These are phyloP conservation scores for Wasmannia auropunctata DNA, from an alignment of 1,140 invertebrate species.

Conservation along the genomic window DNA sequence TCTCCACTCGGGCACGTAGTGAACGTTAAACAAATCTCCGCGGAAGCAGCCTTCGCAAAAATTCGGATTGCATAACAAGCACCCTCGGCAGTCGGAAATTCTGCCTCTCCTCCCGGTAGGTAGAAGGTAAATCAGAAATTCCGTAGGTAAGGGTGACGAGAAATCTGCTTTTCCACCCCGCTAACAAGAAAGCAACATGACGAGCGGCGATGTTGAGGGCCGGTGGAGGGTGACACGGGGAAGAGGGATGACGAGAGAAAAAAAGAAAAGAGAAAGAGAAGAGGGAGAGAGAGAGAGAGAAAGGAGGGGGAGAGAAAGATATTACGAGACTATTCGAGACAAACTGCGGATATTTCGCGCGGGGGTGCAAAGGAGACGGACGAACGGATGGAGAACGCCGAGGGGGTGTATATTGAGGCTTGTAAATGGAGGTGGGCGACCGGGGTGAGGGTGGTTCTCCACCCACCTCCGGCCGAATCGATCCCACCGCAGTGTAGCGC, in stretches of 20 bases:
- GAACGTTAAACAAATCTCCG: conserved; percentile 19
- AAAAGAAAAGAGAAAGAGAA: conserved; percentile 25
- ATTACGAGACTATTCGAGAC: conserved; percentile 52
- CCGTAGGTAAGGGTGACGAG: conserved; percentile 28
- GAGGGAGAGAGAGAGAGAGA: conserved; percentile 28
- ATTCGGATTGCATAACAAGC: conserved; percentile 38
- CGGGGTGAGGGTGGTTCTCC: conserved; percentile 42
- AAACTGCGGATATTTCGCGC: conserved; percentile 76
- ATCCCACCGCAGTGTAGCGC: conserved; percentile 83
- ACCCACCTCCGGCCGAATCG: conserved; percentile 81
- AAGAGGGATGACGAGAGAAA: conserved; percentile 43
- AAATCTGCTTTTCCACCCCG: conserved; percentile 50
- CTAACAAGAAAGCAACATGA: conserved; percentile 53
- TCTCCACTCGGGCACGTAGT: conserved; percentile 15
- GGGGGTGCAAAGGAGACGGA: conserved; percentile 70
- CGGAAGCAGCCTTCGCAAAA: background rate
- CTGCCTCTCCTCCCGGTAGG: background rate
- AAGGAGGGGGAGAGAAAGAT: conserved; percentile 34
- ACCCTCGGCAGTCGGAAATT: conserved; percentile 2
- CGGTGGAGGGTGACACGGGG: background rate
- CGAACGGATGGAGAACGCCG: conserved; percentile 65
- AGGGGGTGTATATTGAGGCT: conserved; percentile 81
- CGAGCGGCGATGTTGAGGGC: conserved; percentile 21
- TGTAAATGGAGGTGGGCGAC: conserved; percentile 78
- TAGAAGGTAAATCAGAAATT: conserved; percentile 50